Evolutionary conservation across 2,113 vertebrate genomes (phyloP), one percentile per base, ranked within the genome.

Genomic region (Triplophysa rosa): DNA sequence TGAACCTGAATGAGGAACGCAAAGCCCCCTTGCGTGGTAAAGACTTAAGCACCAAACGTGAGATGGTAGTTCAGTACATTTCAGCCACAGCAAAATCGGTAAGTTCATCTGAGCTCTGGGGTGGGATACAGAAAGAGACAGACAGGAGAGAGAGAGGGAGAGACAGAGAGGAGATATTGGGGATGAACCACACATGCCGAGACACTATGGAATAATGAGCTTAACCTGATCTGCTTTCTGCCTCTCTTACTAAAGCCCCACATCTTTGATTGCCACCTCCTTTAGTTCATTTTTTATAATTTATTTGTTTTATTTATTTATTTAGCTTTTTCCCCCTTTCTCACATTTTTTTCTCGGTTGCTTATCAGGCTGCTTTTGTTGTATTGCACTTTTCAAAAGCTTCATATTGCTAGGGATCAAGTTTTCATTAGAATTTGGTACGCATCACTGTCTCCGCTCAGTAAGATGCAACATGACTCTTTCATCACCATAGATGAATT

Each of bases 31-130:
- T 99, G 21, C 92, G 96, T 77, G 94, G 95, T 79, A 99, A 99
- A 82, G 98, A 99, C 86, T 87, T 99, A 82, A 91, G 91, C 85
- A 98, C 95, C 23, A 99, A 99, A 65, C 95, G 95, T 0, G 98
- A 99, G 90, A 98, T 99, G 97, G 98, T 99, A 64, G 95, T 97
- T 89, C 98, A 98, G 77, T 99, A 99, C 89, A 97, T 99, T 89
- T 98, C 96, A 69, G 94, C 97, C 80, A 98, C 98, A 79, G 92
- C 97, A 84, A 99, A 99, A 95, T 98, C 98, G 84, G 98, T 99
- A 94, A 97, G 97, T 96, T 56, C 67, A 10, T 63, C 21, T 2
- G 13, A 10, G 73, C 29, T 69, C 11, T 37, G 1, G 12, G 21
- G 58, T 8, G 3, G 19, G 29, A 45, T 79, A 45, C 59, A 45